A percentile compares a stretch with the other conserved stretches of the same genome.
Conservation (phyloP, 2,113 vertebrate species). For the Barbus barbus region DNA sequence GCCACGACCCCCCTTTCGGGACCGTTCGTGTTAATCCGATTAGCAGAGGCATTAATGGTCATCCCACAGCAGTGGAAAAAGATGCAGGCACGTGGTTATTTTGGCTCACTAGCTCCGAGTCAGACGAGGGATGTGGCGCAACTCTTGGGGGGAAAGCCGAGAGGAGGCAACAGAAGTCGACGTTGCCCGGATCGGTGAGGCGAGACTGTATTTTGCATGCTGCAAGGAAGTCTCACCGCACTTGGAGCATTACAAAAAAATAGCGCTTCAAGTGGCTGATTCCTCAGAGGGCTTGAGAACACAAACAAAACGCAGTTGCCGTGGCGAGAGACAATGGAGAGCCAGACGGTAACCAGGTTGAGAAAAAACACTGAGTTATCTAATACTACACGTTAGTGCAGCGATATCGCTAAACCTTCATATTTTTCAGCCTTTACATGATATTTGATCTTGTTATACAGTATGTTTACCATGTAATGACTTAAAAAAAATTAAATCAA, state of each 20-base stretch:
- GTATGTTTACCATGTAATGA: background rate
- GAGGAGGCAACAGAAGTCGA: constrained; percentile 37
- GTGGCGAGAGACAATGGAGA: constrained; percentile 16
- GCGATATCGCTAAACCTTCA: background rate
- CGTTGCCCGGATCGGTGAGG: constrained; percentile 25
- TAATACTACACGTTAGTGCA: background rate
- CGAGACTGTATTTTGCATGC: constrained; percentile 25
- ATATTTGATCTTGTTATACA: background rate
- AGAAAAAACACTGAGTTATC: constrained; percentile 11
- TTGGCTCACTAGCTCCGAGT: constrained; percentile 63
- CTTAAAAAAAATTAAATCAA: background rate
- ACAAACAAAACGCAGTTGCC: constrained; percentile 16
- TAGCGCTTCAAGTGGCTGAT: constrained; percentile 11
- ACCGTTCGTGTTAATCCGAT: constrained; percentile 78
- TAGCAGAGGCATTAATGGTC: constrained; percentile 72
- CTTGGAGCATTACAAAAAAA: constrained; percentile 23
- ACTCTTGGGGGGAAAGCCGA: constrained; percentile 43
- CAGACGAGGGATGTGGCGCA: constrained; percentile 57
- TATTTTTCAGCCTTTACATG: background rate
- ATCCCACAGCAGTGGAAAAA: constrained; percentile 64
- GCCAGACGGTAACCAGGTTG: background rate
- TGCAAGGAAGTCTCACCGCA: constrained; percentile 7
- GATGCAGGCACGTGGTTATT: constrained; percentile 67
- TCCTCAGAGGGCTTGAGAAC: constrained; percentile 21
- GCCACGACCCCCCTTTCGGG: constrained; percentile 69